Evolutionary conservation across 2,113 vertebrate species (phyloP).

Genomic region (Loxodonta africana): DNA sequence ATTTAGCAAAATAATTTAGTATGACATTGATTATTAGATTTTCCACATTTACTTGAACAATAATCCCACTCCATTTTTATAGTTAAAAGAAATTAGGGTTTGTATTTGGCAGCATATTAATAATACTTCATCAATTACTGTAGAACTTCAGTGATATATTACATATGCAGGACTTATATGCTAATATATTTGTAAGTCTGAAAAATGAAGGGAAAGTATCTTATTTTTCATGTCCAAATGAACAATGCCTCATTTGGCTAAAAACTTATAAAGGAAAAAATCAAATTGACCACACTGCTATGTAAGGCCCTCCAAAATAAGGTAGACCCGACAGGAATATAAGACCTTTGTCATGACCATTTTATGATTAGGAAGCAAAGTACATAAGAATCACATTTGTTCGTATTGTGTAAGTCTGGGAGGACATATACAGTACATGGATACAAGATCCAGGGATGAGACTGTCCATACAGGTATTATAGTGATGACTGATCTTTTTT

Average conservation of each 20-base stretch:
- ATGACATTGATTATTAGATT: no score
- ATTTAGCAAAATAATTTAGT: no score
- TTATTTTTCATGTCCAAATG: no score
- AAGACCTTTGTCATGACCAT: not conserved
- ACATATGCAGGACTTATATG: not conserved
- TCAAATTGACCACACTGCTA: not conserved
- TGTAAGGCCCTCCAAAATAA: not conserved
- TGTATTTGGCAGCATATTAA: not conserved
- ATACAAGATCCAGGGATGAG: not conserved
- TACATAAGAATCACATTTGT: not conserved
- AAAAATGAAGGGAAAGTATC: no score
- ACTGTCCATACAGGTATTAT: not conserved
- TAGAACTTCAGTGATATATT: not conserved
- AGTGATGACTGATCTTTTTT: not conserved
- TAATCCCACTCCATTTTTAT: not conserved
- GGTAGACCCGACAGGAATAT: not conserved
- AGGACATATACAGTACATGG: not conserved
- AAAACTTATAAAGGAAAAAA: not conserved
- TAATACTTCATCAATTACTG: not conserved
- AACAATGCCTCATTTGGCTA: not conserved
- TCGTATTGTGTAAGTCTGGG: not conserved
- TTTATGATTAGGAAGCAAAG: not conserved
- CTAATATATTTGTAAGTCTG: not conserved
- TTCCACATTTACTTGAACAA: not conserved
- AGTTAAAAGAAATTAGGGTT: not conserved